Evolutionary conservation across 2,113 vertebrate genomes (phyloP).

Genomic region (Neopipo cinnamomea): DNA sequence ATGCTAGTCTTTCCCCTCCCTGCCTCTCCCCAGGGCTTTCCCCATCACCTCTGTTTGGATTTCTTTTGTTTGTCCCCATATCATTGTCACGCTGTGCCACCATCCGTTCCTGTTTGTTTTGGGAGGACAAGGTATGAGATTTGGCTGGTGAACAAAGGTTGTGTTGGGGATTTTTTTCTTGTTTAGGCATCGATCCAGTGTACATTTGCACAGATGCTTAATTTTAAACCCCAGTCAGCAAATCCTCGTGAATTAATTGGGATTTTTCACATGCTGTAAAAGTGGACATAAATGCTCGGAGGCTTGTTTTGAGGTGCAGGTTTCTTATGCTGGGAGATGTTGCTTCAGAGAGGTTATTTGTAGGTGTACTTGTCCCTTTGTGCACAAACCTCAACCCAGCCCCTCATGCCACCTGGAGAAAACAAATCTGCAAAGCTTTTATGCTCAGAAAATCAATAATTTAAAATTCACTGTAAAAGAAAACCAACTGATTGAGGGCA

Average conservation of each 20-base stretch:
- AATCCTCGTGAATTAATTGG: not conserved
- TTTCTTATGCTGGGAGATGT: not conserved
- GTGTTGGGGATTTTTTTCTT: not conserved
- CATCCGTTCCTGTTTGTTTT: not conserved
- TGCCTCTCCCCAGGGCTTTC: not conserved
- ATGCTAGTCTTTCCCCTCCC: not conserved
- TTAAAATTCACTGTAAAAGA: not conserved
- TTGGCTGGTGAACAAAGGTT: not conserved
- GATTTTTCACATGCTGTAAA: not conserved
- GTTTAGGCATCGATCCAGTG: not conserved
- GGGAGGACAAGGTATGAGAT: not conserved
- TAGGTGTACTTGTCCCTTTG: rapidly evolving
- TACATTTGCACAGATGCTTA: not conserved
- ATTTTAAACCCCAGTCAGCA: not conserved
- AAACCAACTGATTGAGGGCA: rapidly evolving
- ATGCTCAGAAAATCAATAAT: not conserved
- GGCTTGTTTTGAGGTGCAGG: not conserved
- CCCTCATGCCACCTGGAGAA: not conserved
- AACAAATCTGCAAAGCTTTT: not conserved
- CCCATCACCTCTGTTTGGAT: not conserved
- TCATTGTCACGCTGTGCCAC: rapidly evolving
- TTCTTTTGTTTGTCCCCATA: not conserved
- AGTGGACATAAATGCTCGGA: not conserved
- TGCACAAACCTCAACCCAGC: not conserved
- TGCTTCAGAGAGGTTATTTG: not conserved